These are phyloP conservation scores for Puntigrus tetrazona DNA, from an alignment of 2,113 vertebrate genomes.

Conservation along the genomic window DNA sequence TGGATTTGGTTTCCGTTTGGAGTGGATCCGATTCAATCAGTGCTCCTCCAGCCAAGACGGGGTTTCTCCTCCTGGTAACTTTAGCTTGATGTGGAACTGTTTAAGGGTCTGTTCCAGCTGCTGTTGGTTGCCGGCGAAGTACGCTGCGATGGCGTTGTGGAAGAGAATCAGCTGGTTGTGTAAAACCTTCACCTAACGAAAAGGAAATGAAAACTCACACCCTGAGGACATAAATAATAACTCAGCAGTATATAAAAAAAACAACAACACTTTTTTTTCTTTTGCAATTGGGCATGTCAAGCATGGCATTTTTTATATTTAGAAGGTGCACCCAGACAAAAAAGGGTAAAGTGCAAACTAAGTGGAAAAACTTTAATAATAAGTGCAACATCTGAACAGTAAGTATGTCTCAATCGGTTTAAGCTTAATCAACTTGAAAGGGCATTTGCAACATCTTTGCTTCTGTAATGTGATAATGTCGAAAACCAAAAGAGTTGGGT, in stretches of 20 bases:
- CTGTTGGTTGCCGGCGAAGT: conserved; percentile 97
- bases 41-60: conserved; percentile 97
- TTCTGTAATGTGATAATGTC: background rate
- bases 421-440: background rate
- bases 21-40: conserved; percentile 64
- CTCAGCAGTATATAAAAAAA: background rate
- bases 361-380: too few relatives aligned
- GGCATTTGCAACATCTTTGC: background rate
- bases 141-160: conserved; percentile 94
- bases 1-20: conserved; percentile 24
- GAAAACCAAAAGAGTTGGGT: background rate
- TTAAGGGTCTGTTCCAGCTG: conserved; percentile 97
- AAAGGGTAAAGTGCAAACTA: background rate
- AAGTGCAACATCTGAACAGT: background rate
- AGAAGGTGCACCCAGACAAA: background rate
- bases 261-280: too few relatives aligned
- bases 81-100: conserved; percentile 99
- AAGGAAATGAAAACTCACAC: background rate
- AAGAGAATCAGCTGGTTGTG: conserved; percentile 98
- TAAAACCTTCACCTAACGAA: conserved; percentile 90
- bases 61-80: conserved; percentile 89
- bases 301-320: too few relatives aligned
- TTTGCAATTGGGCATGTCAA: background rate
- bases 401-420: background rate
- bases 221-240: background rate